Evolutionary conservation across 2,113 vertebrate genomes (phyloP).

Genomic region (Sebastes schlegelii): DNA sequence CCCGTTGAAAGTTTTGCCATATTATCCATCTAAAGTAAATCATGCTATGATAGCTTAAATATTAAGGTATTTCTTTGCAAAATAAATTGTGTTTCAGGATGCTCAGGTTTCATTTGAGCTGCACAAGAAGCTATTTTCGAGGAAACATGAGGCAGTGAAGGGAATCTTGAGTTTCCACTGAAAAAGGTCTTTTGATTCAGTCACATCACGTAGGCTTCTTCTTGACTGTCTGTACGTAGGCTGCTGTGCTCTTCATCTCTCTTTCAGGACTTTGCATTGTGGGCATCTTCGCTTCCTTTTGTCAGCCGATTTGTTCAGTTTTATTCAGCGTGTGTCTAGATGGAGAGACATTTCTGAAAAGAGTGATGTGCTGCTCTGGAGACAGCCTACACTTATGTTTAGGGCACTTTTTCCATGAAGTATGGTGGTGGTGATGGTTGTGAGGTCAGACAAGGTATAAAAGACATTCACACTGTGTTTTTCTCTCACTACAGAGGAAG

Average conservation of each 20-base stretch:
- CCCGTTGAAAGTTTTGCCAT: slow-evolving; percentile 25
- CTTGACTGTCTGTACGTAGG: neutral
- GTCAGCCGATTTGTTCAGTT: neutral
- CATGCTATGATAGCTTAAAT: too few relatives aligned
- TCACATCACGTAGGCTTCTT: slow-evolving; percentile 16
- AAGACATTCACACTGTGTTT: neutral
- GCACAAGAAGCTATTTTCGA: slow-evolving; percentile 9
- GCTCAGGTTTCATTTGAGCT: slow-evolving; percentile 13
- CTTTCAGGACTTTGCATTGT: neutral
- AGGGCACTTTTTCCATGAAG: neutral
- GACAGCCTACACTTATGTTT: neutral
- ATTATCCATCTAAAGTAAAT: neutral
- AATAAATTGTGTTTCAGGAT: neutral
- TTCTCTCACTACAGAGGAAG: neutral
- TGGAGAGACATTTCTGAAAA: neutral
- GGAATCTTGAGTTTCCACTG: slow-evolving; percentile 6
- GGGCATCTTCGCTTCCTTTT: slow-evolving; percentile 3
- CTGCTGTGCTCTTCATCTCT: slow-evolving; percentile 33
- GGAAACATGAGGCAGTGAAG: neutral
- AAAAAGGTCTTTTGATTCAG: slow-evolving; percentile 27
- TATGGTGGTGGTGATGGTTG: neutral
- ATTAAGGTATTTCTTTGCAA: neutral
- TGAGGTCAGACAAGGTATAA: slow-evolving; percentile 10
- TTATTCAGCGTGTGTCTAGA: neutral
- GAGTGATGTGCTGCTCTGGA: neutral